Base-by-base conservation (phyloP, 2,113 vertebrate genomes). In the Coptodon bakossiorum region DNA sequence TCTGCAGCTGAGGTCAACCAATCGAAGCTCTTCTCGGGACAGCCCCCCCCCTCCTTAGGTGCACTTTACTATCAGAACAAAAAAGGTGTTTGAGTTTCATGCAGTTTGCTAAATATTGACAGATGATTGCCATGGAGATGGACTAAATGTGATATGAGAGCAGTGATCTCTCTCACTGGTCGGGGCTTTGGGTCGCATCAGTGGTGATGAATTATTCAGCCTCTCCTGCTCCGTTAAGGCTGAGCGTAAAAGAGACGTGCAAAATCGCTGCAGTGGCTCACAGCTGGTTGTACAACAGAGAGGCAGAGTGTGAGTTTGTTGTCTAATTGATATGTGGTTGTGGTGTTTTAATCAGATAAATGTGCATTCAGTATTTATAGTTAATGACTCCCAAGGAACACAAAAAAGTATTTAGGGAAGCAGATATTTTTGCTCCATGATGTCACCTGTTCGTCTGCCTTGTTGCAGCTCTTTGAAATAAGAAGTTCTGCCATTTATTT, bases 181-280 rank as follows among this genome's bases (percentile, higher is more conserved):
- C 79, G 22, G 34, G 16, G 66, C 38, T 81, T 22, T 36, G 17
- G 76, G 24, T 50, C 66, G 59, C 29, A 52, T 89, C 82, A 84
- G 29, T 4, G 6, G 7, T 34, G 76, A 40, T 92, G 50, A 88
- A 87, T 88, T 79, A 89, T 85, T 90, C 76, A 89, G 68, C 3
- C 34, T 45, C 50, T 83, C 34, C 68, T 29, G 84, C 71, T 16
- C 57, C 34, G 63, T 84, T 78, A 71, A 81, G 4, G 5, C 16
- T 0, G 40, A 29, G 36, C 6, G 12, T 45, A 31, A 66, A 85
- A 73, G 86, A 80, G 63, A 27, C 14, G 13, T 29, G 40, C 54
- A 87, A 81, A 38, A 87, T 50, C 3, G n/a, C 38, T 50, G 86
- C 76, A 56, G 84, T 22, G 27, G 29, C 66, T 76, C 36, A 87